phyloP scores from a whole-genome alignment of 2,113 vertebrate species.

The Cinclus cinclus region DNA sequence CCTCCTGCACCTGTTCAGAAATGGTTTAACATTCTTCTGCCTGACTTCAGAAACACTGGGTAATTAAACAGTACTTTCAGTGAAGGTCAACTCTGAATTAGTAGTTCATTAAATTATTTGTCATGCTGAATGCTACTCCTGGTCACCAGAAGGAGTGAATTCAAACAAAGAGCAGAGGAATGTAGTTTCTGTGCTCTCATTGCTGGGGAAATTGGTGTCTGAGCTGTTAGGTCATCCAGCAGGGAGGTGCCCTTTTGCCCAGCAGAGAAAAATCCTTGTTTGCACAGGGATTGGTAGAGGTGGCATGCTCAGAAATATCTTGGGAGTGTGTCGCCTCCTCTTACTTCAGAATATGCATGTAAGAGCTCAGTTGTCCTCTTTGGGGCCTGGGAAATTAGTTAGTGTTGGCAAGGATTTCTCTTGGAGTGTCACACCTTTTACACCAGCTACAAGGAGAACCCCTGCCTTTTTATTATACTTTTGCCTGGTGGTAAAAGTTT shows the following conservation, averaged over 20 bases:
- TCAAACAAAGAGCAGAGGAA: not conserved
- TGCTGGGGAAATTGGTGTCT: not conserved
- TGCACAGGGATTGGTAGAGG: not conserved
- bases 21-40: constrained; percentile 13
- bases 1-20: constrained; percentile 19
- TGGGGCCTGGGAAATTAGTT: not conserved
- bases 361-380: not conserved
- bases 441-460: not conserved
- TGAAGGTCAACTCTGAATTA: constrained; percentile 45
- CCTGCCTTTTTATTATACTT: not conserved
- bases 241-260: not conserved
- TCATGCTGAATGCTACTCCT: constrained; percentile 20
- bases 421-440: not conserved
- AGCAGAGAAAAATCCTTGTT: not conserved
- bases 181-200: not conserved
- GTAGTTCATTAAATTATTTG: constrained; percentile 54
- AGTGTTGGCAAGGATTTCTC: not conserved
- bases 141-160: not conserved
- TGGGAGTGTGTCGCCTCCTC: not conserved
- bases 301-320: not conserved
- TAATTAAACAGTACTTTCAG: constrained; percentile 40
- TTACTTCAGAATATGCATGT: not conserved
- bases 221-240: not conserved
- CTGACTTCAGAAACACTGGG: constrained; percentile 25
- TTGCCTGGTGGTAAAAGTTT: not conserved